These are phyloP conservation scores for Smutsia gigantea DNA, from an alignment of 2,797 vertebrate genomes.

Conservation along the genomic window DNA sequence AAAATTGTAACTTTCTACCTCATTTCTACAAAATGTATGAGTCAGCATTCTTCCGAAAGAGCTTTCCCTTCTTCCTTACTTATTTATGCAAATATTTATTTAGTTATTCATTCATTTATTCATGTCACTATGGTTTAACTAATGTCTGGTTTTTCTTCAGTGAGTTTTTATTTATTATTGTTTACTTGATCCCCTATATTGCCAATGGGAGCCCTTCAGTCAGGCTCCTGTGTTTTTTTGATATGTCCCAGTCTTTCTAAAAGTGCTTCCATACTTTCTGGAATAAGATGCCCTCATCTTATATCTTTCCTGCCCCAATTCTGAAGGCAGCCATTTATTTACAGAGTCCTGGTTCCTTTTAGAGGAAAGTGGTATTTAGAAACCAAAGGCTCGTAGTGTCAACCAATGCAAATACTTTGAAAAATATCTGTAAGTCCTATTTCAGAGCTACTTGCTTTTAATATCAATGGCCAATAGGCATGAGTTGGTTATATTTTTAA, in stretches of 20 bases:
- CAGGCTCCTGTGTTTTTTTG: neutral
- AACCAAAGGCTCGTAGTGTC: neutral
- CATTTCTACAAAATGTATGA: constrained; percentile 15
- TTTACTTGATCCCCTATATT: neutral
- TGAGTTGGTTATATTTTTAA: constrained; percentile 20
- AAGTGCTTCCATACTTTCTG: neutral
- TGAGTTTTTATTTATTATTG: neutral
- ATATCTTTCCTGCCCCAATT: neutral
- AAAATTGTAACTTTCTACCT: neutral
- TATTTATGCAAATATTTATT: neutral
- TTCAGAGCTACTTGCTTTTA: neutral
- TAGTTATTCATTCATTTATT: neutral
- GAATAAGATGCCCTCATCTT: neutral
- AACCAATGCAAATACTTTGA: neutral
- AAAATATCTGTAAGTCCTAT: neutral
- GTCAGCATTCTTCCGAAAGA: constrained; percentile 40
- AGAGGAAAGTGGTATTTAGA: neutral
- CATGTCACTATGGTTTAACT: neutral
- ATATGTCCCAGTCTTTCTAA: neutral
- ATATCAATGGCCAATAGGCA: neutral
- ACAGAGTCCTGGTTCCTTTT: neutral
- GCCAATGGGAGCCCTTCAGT: neutral
- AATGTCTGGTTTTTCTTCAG: neutral
- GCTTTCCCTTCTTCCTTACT: neutral
- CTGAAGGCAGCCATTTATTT: neutral